A percentile compares a stretch with the other conserved stretches of the same genome.
phyloP scores from a whole-genome alignment of 2,888 invertebrate species.

The Macaria liturata region DNA sequence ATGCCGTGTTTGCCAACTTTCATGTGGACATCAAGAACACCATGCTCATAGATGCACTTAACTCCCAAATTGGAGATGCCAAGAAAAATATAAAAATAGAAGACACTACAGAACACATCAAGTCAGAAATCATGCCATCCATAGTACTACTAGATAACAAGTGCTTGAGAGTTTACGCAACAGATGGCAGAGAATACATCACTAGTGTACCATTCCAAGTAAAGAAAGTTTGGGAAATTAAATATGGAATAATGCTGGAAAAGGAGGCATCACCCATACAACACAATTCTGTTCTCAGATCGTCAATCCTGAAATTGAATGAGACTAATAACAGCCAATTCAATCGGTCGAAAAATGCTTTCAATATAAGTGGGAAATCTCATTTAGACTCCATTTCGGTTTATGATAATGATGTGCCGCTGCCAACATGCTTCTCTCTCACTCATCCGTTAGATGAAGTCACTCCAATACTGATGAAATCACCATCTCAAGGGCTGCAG shows the following conservation, averaged over 20 bases:
- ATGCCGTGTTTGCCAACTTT: slow-evolving; percentile 89
- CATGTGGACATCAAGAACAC: slow-evolving; percentile 78
- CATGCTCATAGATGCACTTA: slow-evolving; percentile 78
- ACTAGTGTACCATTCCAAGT: slow-evolving; percentile 92
- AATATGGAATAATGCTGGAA: slow-evolving; percentile 93
- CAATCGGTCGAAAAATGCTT: slow-evolving; percentile 56
- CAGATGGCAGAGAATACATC: slow-evolving; percentile 92
- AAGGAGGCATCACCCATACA: slow-evolving; percentile 79
- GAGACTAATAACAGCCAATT: slow-evolving; percentile 68
- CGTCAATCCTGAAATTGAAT: slow-evolving; percentile 64
- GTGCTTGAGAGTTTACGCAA: slow-evolving; percentile 90
- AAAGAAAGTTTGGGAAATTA: slow-evolving; percentile 91
- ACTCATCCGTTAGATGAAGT: slow-evolving; percentile 96
- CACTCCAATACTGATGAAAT: slow-evolving; percentile 90
- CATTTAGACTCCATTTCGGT: slow-evolving; percentile 64
- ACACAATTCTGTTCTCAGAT: slow-evolving; percentile 60
- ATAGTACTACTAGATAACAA: slow-evolving; percentile 90
- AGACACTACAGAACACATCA: slow-evolving; percentile 75
- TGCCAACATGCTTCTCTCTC: slow-evolving; percentile 93
- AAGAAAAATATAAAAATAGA: slow-evolving; percentile 78
- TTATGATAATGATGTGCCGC: slow-evolving; percentile 75
- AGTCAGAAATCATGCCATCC: slow-evolving; percentile 84
- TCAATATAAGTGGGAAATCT: slow-evolving; percentile 68
- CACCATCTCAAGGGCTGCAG: slow-evolving; percentile 81
- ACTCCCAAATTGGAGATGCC: slow-evolving; percentile 74